Base-by-base conservation (phyloP, 2,888 invertebrate species). In the Eristalis pertinax region DNA sequence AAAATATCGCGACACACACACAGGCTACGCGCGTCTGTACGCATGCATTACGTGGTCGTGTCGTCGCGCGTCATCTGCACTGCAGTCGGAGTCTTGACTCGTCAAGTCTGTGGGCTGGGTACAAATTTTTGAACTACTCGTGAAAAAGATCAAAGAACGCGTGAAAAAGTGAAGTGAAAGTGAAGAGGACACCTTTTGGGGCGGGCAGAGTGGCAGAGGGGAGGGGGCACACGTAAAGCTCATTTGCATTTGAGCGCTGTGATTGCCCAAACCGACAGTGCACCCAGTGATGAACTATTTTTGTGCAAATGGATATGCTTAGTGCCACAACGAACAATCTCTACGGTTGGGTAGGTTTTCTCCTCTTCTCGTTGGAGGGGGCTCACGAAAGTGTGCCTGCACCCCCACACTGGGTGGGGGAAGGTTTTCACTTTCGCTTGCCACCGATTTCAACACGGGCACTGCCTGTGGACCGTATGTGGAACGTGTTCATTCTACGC, bases 241-340 rank as follows among this genome's bases (percentile, higher is more conserved):
- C 41, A 19, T 69, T 81, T 81, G 64, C 80, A 79, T 78, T 74
- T 11, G 43, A 19, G 50, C 4, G 50, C 63, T 68, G 72, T 70
- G 29, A 64, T 50, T 50, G 50, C 50, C 50, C 50, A 19, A 43
- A 24, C 41, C 19, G 5, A 2, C 7, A 4, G 60, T 60, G 22
- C 58, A 11, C 76, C 76, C 73, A 38, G 86, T 86, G 67, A 87
- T 87, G 87, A 87, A 87, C 84, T 87, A 87, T 87, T 87, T 87
- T 79, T 89, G 84, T 84, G 88, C 65, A 85, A 89, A 89, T 89
- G 89, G 87, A 89, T 84, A 73, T 89, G 75, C 68, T 89, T 79
- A 89, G 78, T 87, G 78, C 87, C 74, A 88, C 88, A 75, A 87
- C 88, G 70, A 89, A 87, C 79, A 84, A 89, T 87, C 81, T 89